phyloP scores from a whole-genome alignment of 1,140 invertebrate genomes.

The Hydropsyche tenuis region DNA sequence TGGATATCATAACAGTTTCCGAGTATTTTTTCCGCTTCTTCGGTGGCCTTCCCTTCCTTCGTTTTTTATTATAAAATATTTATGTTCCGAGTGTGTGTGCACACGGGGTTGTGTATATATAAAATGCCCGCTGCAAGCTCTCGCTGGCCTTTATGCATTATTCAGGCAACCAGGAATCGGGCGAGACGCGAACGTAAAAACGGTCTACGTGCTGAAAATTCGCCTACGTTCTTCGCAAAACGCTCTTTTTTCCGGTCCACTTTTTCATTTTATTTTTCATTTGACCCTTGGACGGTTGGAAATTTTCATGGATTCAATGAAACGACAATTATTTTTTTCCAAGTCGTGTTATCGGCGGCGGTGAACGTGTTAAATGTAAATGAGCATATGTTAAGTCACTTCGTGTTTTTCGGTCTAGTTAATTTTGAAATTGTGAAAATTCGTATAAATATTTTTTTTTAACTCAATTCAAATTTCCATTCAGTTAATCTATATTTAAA shows the following conservation, averaged over 20 bases:
- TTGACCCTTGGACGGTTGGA: not conserved
- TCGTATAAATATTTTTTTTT: too few relatives aligned
- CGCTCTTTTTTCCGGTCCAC: not conserved
- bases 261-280: conserved; percentile 3
- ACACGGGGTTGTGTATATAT: conserved; percentile 17
- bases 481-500: too few relatives aligned
- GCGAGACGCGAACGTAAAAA: conserved; percentile 29
- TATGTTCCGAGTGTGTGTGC: conserved; percentile 31
- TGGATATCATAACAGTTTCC: conserved; percentile 21
- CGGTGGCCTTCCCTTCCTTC: not conserved
- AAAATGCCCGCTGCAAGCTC: conserved; percentile 25
- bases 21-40: not conserved
- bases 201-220: conserved; percentile 33
- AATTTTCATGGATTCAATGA: too few relatives aligned
- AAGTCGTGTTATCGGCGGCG: too few relatives aligned
- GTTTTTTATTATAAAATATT: conserved; percentile 32
- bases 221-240: not conserved
- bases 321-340: too few relatives aligned
- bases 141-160: conserved; percentile 40
- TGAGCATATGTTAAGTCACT: too few relatives aligned
- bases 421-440: too few relatives aligned
- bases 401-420: too few relatives aligned
- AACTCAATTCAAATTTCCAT: too few relatives aligned
- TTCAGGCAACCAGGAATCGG: conserved; percentile 29
- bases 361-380: too few relatives aligned